phyloP scores from a whole-genome alignment of 1,140 invertebrate species.

The Calephelis nemesis region DNA sequence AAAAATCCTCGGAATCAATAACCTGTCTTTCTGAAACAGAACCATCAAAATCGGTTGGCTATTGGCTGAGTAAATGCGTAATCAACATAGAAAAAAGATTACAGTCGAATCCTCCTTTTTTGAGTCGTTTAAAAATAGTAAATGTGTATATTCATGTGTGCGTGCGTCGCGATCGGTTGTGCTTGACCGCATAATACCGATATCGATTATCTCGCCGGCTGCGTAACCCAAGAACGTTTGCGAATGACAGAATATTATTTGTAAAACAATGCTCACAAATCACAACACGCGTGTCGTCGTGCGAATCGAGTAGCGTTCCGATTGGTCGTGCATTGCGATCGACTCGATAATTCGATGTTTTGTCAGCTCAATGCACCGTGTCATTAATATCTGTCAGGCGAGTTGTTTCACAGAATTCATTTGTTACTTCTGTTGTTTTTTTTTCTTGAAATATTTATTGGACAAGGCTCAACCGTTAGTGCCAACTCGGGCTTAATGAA shows the following conservation, averaged over 20 bases:
- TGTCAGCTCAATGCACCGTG: slow-evolving; percentile 11
- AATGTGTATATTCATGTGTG: neutral
- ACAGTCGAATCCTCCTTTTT: too few species aligned
- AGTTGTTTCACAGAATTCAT: slow-evolving; percentile 6
- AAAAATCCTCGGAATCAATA: too few species aligned
- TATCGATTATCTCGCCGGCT: slow-evolving; percentile 4
- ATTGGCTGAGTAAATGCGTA: too few species aligned
- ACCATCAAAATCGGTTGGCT: too few species aligned
- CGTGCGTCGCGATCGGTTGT: neutral
- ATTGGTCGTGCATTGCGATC: slow-evolving; percentile 17
- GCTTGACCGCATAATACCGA: neutral
- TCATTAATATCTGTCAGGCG: slow-evolving; percentile 11
- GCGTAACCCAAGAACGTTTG: slow-evolving; percentile 6
- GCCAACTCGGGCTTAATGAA: neutral
- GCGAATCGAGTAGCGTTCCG: slow-evolving; percentile 6
- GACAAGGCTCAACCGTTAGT: neutral
- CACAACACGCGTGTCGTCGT: slow-evolving; percentile 15
- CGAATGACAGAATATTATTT: slow-evolving; percentile 15
- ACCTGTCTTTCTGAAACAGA: too few species aligned
- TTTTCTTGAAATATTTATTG: neutral
- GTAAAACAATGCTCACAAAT: slow-evolving; percentile 15
- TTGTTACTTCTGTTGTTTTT: slow-evolving; percentile 9
- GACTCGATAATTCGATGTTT: slow-evolving; percentile 11
- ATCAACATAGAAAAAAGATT: too few species aligned
- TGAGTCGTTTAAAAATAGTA: too few species aligned